Base-by-base conservation (phyloP, 2,888 invertebrate genomes). In the Liopterus haemorrhoidalis region DNA sequence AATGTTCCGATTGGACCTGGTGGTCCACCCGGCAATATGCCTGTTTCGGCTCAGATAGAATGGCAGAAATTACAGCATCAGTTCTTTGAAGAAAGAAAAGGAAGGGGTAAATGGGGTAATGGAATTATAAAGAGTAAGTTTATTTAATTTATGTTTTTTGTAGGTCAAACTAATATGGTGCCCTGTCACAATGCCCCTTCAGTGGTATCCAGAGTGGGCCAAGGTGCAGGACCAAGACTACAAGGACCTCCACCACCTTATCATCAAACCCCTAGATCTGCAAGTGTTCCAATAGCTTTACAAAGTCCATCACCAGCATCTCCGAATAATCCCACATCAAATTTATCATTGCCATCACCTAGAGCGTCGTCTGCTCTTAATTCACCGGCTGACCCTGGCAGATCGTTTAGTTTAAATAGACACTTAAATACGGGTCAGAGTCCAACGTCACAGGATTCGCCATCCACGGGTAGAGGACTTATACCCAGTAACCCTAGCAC, bases 31-130 rank as follows among this genome's bases (percentile, higher is more conserved):
- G 24, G 28, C 11, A 22, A 22, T 2, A 64, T 64, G 51, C 63
- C 70, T 25, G 67, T 71, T 24, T 69, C 76, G 52, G 79, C 80
- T 4, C 85, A 85, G 67, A 77, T 88, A 66, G 92, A 93, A 63
- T 93, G 93, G 93, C 85, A 87, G 59, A 90, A 92, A 66, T 69
- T 92, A 55, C 91, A 91, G 60, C 84, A 87, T 61, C 88, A 90
- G 66, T 89, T 85, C 69, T 83, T 82, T 59, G 89, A 90, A 57
- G 76, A 76, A 39, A 78, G 81, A 59, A 79, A 79, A 55, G 74
- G 73, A 70, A 37, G 38, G 9, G 46, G 49, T 12, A 41, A 41
- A 33, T 21, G 33, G 30, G 40, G 33, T 35, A 44, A 41, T 33
- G 41, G 41, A 15, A 31, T 33, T 16, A 33, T 22, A 33, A n/a